A percentile compares a stretch with the other conserved stretches of the same genome.
Conservation (phyloP, 1,140 invertebrate species). For the Cephus cinctus region DNA sequence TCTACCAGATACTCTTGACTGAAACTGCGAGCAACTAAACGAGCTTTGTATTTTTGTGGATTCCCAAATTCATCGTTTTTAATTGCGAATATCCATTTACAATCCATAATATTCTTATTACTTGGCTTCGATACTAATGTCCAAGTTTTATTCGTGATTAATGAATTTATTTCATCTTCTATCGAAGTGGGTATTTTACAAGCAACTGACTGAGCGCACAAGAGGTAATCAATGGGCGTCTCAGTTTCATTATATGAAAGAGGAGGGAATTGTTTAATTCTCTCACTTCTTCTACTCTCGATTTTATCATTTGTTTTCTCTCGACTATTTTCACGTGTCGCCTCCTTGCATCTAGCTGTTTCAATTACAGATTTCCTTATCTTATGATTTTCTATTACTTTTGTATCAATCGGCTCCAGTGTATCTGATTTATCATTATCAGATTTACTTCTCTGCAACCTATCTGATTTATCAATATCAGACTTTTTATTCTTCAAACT, state of each 20-base stretch:
- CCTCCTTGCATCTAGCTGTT: neutral
- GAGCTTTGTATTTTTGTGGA: conserved; percentile 35
- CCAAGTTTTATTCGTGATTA: conserved; percentile 42
- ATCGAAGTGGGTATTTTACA: conserved; percentile 30
- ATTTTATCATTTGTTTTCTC: conserved; percentile 3
- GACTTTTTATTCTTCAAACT: conserved; percentile 7
- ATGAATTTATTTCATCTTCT: conserved; percentile 38
- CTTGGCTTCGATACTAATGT: conserved; percentile 38
- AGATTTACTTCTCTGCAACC: no score
- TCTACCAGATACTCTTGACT: conserved; percentile 42
- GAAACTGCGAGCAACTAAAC: conserved; percentile 49
- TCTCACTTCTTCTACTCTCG: conserved; percentile 32
- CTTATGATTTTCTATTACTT: neutral
- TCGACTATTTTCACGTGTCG: neutral
- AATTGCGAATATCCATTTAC: conserved; percentile 42
- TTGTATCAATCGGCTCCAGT: neutral
- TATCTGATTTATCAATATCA: conserved; percentile 13
- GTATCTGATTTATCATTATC: neutral
- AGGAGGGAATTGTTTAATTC: conserved; percentile 26
- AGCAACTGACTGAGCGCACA: conserved; percentile 26
- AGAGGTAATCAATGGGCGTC: conserved; percentile 7
- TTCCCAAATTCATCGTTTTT: conserved; percentile 34
- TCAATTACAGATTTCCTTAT: neutral
- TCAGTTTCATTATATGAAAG: conserved; percentile 23
- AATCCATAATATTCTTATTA: conserved; percentile 26